phyloP scores from a whole-genome alignment of 2,797 vertebrate genomes.

The Eulemur rubriventer region DNA sequence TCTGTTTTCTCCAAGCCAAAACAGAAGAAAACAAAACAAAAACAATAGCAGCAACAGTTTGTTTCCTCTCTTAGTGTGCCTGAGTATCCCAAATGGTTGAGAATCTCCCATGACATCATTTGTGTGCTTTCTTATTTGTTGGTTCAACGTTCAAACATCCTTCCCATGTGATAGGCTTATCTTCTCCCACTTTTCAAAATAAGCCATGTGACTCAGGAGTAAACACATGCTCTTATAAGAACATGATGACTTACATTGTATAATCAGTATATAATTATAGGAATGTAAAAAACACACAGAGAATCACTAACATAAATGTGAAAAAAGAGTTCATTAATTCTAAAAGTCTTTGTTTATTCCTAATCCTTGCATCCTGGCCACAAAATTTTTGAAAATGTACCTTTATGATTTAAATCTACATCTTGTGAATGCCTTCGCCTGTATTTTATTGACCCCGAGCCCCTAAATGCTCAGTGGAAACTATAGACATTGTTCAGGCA shows the following conservation, averaged over 20 bases:
- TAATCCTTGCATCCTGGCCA: not conserved
- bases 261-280: not conserved
- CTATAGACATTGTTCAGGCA: not conserved
- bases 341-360: not conserved
- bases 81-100: not conserved
- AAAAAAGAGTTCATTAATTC: not conserved
- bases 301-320: not conserved
- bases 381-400: not conserved
- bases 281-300: not conserved
- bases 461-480: slow-evolving; percentile 7
- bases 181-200: not conserved
- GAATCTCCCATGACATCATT: not conserved
- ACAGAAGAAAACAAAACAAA: not conserved
- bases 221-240: not conserved
- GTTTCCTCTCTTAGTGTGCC: not conserved
- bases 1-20: not conserved
- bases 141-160: not conserved
- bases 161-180: not conserved
- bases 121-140: not conserved
- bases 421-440: slow-evolving; percentile 11
- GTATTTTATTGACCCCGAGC: not conserved
- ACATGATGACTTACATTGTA: not conserved
- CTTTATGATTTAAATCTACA: not conserved
- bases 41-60: not conserved
- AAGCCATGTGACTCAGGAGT: not conserved